Evolutionary conservation across 2,113 vertebrate species (phyloP).

Genomic region (Eublepharis macularius): DNA sequence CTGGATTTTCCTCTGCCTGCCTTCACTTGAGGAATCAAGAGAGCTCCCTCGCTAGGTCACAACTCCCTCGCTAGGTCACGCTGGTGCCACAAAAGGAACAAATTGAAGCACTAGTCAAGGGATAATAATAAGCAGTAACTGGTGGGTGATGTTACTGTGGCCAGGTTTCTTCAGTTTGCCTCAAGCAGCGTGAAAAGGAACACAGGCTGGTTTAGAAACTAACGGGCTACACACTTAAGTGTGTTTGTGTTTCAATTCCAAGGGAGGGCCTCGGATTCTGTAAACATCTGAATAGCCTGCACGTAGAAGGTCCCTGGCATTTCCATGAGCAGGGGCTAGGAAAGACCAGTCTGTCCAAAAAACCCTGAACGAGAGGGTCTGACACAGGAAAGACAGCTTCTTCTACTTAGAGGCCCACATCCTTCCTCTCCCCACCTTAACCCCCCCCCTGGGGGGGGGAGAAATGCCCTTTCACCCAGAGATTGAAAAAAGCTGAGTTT

Average conservation of each 20-base stretch:
- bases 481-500: neutral
- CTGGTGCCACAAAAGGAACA: neutral
- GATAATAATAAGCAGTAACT: neutral
- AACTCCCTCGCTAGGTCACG: neutral
- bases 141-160: neutral
- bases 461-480: neutral
- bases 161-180: neutral
- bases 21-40: neutral
- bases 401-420: no score
- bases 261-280: no score
- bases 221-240: no score
- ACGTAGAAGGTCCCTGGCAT: no score
- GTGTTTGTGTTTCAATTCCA: no score
- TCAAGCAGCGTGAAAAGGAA: neutral
- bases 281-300: no score
- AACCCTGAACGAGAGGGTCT: no score
- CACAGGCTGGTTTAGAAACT: neutral
- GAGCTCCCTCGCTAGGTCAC: neutral
- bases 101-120: neutral
- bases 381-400: no score
- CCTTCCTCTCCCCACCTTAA: no score
- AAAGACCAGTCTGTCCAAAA: no score
- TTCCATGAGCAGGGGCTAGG: no score
- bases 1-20: neutral
- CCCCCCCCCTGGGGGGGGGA: neutral